Conservation (phyloP, 2,888 invertebrate genomes). For the Drosophila paramelanica region DNA sequence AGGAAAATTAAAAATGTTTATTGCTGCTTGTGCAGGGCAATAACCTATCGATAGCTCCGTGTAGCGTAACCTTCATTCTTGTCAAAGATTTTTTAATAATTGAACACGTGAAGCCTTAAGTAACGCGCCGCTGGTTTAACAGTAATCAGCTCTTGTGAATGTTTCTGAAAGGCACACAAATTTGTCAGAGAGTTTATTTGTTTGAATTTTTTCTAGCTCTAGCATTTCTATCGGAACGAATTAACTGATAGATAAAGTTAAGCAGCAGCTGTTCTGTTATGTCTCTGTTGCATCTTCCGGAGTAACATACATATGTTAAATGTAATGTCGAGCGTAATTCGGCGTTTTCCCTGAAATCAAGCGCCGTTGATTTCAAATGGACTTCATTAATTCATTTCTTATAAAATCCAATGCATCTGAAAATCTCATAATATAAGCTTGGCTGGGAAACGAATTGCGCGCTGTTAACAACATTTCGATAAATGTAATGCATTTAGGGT, state of each 20-base stretch:
- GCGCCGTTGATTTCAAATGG: neutral
- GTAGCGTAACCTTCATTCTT: too few relatives aligned
- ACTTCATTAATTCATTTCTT: too few relatives aligned
- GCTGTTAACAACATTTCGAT: conserved; percentile 6
- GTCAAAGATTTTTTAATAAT: too few relatives aligned
- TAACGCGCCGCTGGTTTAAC: too few relatives aligned
- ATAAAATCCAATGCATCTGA: neutral
- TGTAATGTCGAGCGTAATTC: neutral
- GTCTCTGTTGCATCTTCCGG: neutral
- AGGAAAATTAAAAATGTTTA: too few relatives aligned
- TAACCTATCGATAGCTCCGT: neutral
- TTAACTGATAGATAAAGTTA: neutral
- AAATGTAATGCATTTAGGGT: conserved; percentile 16
- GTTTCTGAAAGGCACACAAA: too few relatives aligned
- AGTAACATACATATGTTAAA: neutral
- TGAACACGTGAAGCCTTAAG: too few relatives aligned
- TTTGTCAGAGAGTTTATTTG: neutral
- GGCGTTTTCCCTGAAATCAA: neutral
- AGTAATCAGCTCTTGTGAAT: too few relatives aligned
- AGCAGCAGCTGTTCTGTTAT: conserved; percentile 10
- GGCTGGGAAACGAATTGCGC: neutral
- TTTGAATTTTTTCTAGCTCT: neutral
- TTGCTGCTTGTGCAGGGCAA: neutral
- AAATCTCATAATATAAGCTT: neutral
- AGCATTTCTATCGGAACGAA: neutral